Conservation (phyloP, 2,797 vertebrate species). For the Morelia viridis region DNA sequence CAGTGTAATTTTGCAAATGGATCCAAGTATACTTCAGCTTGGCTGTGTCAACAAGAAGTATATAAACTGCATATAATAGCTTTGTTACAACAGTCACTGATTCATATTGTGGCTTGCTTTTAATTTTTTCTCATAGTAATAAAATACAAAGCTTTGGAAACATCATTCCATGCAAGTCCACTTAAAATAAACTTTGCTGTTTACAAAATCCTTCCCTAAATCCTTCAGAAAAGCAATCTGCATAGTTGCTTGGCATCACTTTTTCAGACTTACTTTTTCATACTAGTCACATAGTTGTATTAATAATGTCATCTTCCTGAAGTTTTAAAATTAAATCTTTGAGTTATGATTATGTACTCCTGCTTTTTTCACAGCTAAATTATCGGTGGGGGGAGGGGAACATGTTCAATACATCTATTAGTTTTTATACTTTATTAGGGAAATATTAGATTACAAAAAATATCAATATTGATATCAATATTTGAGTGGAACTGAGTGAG, state of each 20-base stretch:
- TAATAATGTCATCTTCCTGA: not conserved
- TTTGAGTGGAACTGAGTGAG: not conserved
- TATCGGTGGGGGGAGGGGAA: no score
- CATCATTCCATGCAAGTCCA: not conserved
- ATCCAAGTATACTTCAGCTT: constrained; percentile 24
- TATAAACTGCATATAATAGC: constrained; percentile 17
- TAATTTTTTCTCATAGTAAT: not conserved
- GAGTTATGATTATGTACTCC: not conserved
- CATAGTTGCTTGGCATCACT: not conserved
- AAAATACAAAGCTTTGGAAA: not conserved
- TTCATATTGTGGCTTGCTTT: not conserved
- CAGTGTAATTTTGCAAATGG: constrained; percentile 27
- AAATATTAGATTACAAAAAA: not conserved
- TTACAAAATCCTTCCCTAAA: not conserved
- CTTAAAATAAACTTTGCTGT: not conserved
- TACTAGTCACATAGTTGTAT: not conserved
- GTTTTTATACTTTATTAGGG: not conserved
- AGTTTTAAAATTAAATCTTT: not conserved
- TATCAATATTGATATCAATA: not conserved
- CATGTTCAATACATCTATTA: not conserved
- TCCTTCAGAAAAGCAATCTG: not conserved
- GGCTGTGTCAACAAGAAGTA: constrained; percentile 51
- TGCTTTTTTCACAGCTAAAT: not conserved
- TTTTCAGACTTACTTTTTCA: not conserved
- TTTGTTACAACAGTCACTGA: constrained; percentile 16